Conservation (phyloP, 2,113 vertebrate genomes). For the Antechinus stuartii region DNA sequence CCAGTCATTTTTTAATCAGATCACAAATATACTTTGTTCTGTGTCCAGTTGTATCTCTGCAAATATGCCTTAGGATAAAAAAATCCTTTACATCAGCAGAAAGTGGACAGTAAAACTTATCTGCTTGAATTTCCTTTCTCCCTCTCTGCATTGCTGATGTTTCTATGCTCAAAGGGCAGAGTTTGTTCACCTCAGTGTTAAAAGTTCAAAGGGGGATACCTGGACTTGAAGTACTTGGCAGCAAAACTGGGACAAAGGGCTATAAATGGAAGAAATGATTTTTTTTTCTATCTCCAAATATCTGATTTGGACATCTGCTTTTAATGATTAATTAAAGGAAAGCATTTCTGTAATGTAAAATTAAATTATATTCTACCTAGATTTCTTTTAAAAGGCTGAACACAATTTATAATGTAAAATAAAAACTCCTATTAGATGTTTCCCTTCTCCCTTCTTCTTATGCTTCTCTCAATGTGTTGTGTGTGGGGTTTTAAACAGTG, state of each 20-base stretch:
- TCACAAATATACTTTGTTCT: neutral
- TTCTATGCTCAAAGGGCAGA: slow-evolving; percentile 53
- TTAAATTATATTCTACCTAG: neutral
- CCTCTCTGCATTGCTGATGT: slow-evolving; percentile 55
- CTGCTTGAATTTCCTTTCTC: slow-evolving; percentile 23
- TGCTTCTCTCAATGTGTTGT: neutral
- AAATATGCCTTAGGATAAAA: neutral
- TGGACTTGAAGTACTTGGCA: neutral
- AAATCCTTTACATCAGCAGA: neutral
- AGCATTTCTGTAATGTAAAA: neutral
- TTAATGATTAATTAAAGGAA: neutral
- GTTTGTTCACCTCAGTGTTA: slow-evolving; percentile 58
- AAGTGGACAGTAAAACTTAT: neutral
- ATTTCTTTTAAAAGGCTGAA: neutral
- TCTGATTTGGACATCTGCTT: neutral
- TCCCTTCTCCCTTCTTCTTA: neutral
- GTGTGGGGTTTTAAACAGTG: neutral
- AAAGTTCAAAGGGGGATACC: slow-evolving; percentile 18
- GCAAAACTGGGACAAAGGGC: slow-evolving; percentile 36
- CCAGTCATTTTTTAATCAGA: neutral
- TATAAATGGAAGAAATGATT: neutral
- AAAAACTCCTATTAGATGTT: neutral
- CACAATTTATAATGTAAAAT: neutral
- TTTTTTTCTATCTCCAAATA: slow-evolving; percentile 3
- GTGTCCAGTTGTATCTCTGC: neutral